phyloP scores from a whole-genome alignment of 37 sponge, comb jelly and placozoan genomes.

The Tethya wilhelma region DNA sequence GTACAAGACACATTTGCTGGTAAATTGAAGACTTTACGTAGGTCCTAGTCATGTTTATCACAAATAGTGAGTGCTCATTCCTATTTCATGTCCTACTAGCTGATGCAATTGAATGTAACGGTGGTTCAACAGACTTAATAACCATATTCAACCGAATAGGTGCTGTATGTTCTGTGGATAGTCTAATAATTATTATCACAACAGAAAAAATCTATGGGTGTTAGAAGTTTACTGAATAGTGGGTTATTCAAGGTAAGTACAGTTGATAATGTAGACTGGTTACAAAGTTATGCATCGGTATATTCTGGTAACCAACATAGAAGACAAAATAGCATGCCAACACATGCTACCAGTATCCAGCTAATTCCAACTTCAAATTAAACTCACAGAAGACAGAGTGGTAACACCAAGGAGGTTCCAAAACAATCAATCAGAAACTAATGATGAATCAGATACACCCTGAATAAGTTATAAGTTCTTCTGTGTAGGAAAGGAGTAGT shows the following conservation, averaged over 20 bases:
- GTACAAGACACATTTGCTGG: not conserved
- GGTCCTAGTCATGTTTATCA: not conserved
- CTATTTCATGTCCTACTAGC: slow-evolving; percentile 12
- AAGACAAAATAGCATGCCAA: too few species aligned
- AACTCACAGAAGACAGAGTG: too few species aligned
- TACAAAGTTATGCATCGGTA: not conserved
- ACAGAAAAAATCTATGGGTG: not conserved
- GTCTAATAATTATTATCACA: not conserved
- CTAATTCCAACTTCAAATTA: too few species aligned
- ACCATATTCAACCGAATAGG: not conserved
- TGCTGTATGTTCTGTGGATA: not conserved
- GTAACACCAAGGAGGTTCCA: too few species aligned
- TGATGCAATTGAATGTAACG: not conserved
- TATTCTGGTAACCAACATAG: slow-evolving; percentile 6
- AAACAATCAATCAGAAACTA: too few species aligned
- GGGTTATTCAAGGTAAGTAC: not conserved
- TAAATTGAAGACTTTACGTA: not conserved
- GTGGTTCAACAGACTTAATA: slow-evolving; percentile 18
- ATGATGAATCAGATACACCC: too few species aligned
- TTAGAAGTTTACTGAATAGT: not conserved
- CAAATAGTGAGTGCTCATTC: not conserved
- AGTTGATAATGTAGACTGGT: slow-evolving; percentile 14
- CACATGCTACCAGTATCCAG: slow-evolving; percentile 17
- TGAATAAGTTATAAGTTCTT: too few species aligned
- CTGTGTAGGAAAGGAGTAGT: not conserved